Evolutionary conservation across 1,140 invertebrate genomes (phyloP).

Genomic region (Ceratina calcarata): DNA sequence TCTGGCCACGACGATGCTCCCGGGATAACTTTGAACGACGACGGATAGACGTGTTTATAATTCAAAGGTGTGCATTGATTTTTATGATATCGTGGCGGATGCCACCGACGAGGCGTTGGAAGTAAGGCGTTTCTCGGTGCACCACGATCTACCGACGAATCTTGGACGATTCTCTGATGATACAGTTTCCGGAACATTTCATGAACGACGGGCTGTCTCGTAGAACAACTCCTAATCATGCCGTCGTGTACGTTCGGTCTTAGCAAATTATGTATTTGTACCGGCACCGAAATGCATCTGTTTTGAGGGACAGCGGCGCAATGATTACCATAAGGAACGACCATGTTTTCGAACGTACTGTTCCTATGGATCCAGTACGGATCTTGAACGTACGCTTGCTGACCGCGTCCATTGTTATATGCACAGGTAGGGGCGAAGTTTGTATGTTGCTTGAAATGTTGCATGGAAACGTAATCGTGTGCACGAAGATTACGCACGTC

Average conservation of each 20-base stretch:
- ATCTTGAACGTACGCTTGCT: constrained; percentile 31
- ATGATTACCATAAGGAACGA: constrained; percentile 32
- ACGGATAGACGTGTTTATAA: constrained; percentile 45
- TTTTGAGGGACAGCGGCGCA: constrained; percentile 38
- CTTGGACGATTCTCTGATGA: constrained; percentile 56
- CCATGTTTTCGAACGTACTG: constrained; percentile 47
- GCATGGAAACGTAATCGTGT: constrained; percentile 18
- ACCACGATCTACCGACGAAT: constrained; percentile 29
- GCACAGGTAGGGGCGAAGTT: constrained; percentile 32
- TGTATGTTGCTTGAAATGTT: constrained; percentile 5
- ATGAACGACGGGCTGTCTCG: constrained; percentile 49
- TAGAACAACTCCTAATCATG: constrained; percentile 52
- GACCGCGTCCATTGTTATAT: constrained; percentile 30
- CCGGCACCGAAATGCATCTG: constrained; percentile 25
- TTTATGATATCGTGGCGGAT: constrained; percentile 6
- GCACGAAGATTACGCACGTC: constrained; percentile 3
- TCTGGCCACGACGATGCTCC: constrained; percentile 73
- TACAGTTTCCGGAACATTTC: constrained; percentile 37
- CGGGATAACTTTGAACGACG: constrained; percentile 67
- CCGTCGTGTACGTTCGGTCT: constrained; percentile 54
- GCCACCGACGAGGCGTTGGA: constrained; percentile 6
- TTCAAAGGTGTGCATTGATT: constrained; percentile 4
- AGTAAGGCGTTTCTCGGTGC: constrained; percentile 30
- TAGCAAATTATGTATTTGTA: constrained; percentile 54
- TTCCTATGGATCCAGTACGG: constrained; percentile 45